These are phyloP conservation scores for Mythimna vitellina DNA, from an alignment of 2,888 invertebrate genomes.

Conservation along the genomic window DNA sequence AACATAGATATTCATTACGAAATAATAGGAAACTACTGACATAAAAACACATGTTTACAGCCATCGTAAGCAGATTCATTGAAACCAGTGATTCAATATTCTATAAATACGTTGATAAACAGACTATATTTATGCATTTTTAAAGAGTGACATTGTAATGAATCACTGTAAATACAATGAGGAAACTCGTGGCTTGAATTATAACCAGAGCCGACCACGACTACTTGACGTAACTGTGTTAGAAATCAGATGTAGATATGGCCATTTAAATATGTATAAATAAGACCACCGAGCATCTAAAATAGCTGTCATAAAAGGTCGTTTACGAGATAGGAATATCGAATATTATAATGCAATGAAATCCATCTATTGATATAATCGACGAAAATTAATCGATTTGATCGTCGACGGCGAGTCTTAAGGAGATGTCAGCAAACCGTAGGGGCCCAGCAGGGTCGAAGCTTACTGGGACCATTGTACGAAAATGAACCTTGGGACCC, in stretches of 20 bases:
- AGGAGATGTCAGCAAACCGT: too few relatives aligned
- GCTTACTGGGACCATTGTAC: too few relatives aligned
- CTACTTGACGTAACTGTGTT: slow-evolving; percentile 45
- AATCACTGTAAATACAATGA: slow-evolving; percentile 79
- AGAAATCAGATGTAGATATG: slow-evolving; percentile 42
- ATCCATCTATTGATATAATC: slow-evolving; percentile 7
- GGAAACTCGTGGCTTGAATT: slow-evolving; percentile 77
- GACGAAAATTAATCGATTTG: too few relatives aligned
- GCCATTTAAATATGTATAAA: slow-evolving; percentile 40
- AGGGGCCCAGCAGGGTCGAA: too few relatives aligned
- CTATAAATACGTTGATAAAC: slow-evolving; percentile 59
- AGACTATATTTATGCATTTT: slow-evolving; percentile 58
- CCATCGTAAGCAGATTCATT: slow-evolving; percentile 34
- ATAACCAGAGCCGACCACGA: slow-evolving; percentile 36
- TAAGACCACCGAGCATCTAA: slow-evolving; percentile 29
- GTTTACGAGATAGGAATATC: slow-evolving; percentile 17
- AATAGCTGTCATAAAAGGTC: slow-evolving; percentile 25
- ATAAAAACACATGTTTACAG: slow-evolving; percentile 18
- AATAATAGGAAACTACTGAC: slow-evolving; percentile 10
- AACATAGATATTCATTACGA: background rate
- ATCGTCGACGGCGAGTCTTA: too few relatives aligned
- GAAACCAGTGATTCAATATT: slow-evolving; percentile 54
- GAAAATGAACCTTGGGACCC: too few relatives aligned
- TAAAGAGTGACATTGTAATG: slow-evolving; percentile 65
- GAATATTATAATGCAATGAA: slow-evolving; percentile 5